A percentile compares a stretch with the other conserved stretches of the same genome.
Evolutionary conservation across 2,888 invertebrate genomes (phyloP).

Genomic region (Heliothis peltigera): DNA sequence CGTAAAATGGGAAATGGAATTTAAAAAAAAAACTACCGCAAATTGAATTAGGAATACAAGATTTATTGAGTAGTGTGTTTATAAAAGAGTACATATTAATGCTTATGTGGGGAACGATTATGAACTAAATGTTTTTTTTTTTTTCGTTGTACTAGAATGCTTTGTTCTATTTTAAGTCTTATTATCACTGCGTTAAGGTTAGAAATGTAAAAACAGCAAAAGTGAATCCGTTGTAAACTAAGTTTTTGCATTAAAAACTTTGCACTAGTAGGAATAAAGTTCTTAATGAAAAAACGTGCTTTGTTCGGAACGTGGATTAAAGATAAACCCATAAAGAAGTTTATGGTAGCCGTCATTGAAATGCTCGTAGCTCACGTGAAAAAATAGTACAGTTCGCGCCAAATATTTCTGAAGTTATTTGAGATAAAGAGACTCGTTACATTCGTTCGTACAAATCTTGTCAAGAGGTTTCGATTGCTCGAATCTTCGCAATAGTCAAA

Average conservation of each 20-base stretch:
- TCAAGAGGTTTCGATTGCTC: too few species aligned
- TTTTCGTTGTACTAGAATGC: slow-evolving; percentile 3
- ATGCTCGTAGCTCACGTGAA: background rate
- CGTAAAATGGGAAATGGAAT: slow-evolving; percentile 45
- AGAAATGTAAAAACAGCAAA: background rate
- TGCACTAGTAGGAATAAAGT: background rate
- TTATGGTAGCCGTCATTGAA: background rate
- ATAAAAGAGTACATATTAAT: background rate
- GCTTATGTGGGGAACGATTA: slow-evolving; percentile 9
- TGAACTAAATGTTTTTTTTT: slow-evolving; percentile 8
- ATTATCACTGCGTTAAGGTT: background rate
- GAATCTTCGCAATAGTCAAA: too few species aligned
- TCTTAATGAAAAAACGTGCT: background rate
- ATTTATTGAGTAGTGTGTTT: slow-evolving; percentile 33
- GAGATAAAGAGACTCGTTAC: too few species aligned
- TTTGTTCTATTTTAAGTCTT: background rate
- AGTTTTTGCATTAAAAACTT: background rate
- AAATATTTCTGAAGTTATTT: too few species aligned
- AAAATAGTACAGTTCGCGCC: too few species aligned
- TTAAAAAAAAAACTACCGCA: slow-evolving; percentile 32
- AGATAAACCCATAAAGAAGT: background rate
- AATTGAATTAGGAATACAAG: slow-evolving; percentile 35
- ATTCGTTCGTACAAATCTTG: too few species aligned
- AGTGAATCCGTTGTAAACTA: background rate
- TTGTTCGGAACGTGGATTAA: background rate